These are phyloP conservation scores for Salmo trutta DNA, from an alignment of 2,797 vertebrate genomes.

Conservation along the genomic window DNA sequence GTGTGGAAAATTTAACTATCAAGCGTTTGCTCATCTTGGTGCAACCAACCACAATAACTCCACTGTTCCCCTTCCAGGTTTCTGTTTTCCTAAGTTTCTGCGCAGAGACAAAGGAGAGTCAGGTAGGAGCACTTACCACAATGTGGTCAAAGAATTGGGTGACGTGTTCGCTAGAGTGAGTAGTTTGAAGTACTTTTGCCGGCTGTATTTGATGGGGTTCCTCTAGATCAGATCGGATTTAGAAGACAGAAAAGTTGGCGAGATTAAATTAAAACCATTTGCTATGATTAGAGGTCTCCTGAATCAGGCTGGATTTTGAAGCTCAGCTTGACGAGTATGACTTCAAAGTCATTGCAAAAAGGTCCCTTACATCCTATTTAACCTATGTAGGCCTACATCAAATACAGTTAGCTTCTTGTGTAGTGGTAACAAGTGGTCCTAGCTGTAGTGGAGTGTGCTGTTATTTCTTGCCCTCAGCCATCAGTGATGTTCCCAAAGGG, in stretches of 20 bases:
- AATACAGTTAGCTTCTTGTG: conserved; percentile 35
- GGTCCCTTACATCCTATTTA: too few relatives aligned
- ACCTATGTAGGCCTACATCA: conserved; percentile 10
- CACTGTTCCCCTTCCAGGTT: conserved; percentile 55
- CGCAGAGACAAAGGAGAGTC: conserved; percentile 38
- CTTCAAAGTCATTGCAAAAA: too few relatives aligned
- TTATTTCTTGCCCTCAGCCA: not conserved
- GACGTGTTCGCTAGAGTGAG: not conserved
- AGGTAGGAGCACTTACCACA: conserved; percentile 55
- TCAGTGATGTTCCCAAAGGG: not conserved
- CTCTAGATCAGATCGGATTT: not conserved
- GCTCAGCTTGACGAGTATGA: not conserved
- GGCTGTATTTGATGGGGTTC: conserved; percentile 12
- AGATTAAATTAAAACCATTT: not conserved
- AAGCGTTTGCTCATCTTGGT: not conserved
- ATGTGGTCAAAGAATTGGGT: conserved; percentile 31
- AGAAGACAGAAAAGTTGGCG: not conserved
- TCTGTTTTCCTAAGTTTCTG: conserved; percentile 57
- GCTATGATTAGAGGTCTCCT: not conserved
- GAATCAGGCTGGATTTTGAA: not conserved
- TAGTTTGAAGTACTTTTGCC: not conserved
- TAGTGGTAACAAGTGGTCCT: not conserved
- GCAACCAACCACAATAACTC: not conserved
- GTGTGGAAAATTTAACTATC: not conserved
- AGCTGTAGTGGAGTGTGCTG: not conserved